phyloP scores from a whole-genome alignment of 2,888 invertebrate species.

The Trichopoda pennipes region DNA sequence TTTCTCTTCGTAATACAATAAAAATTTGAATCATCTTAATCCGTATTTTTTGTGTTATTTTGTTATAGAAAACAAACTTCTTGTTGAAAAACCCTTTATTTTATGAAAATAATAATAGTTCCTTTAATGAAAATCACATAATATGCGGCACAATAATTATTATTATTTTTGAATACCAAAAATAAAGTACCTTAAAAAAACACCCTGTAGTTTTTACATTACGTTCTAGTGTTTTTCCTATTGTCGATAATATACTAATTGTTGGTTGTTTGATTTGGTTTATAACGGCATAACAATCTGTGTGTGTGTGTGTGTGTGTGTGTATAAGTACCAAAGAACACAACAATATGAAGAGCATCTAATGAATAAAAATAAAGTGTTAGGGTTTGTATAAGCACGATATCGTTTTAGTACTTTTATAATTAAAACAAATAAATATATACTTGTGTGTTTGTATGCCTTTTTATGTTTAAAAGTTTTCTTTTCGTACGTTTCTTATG shows the following conservation, averaged over 20 bases:
- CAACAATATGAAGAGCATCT: not conserved
- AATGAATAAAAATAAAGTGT: conserved; percentile 47
- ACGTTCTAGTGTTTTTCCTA: not conserved
- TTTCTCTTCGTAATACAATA: too few species aligned
- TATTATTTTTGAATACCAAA: not conserved
- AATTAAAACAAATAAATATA: conserved; percentile 14
- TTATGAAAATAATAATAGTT: too few species aligned
- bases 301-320: not conserved
- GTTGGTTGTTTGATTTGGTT: conserved; percentile 23
- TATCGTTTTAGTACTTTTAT: conserved; percentile 27
- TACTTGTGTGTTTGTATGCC: not conserved
- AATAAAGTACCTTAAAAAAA: not conserved
- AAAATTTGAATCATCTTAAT: too few species aligned
- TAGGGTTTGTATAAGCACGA: conserved; percentile 30
- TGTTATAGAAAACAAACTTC: too few species aligned
- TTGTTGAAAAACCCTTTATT: too few species aligned
- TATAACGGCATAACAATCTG: conserved; percentile 43
- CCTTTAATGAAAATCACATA: too few species aligned
- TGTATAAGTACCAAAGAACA: conserved; percentile 11
- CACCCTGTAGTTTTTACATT: not conserved
- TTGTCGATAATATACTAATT: conserved; percentile 28
- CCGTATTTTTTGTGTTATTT: too few species aligned
- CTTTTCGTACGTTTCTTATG: not conserved
- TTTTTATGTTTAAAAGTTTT: not conserved
- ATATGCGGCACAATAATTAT: too few species aligned